Base-by-base conservation (phyloP, 2,113 vertebrate genomes). In the Phocoena sinus region DNA sequence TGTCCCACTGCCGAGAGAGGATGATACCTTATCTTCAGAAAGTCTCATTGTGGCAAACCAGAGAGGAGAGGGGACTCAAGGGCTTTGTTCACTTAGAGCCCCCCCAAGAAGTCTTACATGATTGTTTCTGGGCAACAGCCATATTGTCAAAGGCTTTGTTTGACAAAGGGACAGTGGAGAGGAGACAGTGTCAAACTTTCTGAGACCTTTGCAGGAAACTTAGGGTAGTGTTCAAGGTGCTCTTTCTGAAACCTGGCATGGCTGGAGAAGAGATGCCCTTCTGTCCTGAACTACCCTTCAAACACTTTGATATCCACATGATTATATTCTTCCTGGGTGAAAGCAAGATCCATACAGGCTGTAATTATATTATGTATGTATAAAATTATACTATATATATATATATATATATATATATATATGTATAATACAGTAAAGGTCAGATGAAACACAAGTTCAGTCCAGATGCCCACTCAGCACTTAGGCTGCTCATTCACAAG, bases 291-390 rank as follows among this genome's bases (percentile, higher is more conserved):
- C 8, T 56, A 44, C 2, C 26, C 5, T 7, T 0, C 1, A 20
- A 31, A 6, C 33, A 2, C 17, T 8, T 47, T 28, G 21, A 56
- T 38, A 68, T 63, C 0, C 17, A 71, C 11, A 26, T 23, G 0
- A 87, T 12, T 11, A 14, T 23, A 23, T 70, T 80, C 36, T 81
- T 62, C 13, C 4, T 47, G 0, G 21, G 31, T 31, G 33, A 93
- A 96, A 73, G 15, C 3, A 67, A 83, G 47, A 17, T 7, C 44
- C 4, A 25, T 63, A 23, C 6, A 74, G 56, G 5, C 5, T 62
- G 2, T 41, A 89, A 53, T 53, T 53, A 53, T 77, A 53, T 53
- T 53, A 53, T 53, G 33, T 33, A 21, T 53, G 9, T 60, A 60
- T 60, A 20, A 60, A 8, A 60, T 60, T 23, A 60, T 60, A 60